Evolutionary conservation across 2,113 vertebrate genomes (phyloP).

Genomic region (Pelusios castaneus): DNA sequence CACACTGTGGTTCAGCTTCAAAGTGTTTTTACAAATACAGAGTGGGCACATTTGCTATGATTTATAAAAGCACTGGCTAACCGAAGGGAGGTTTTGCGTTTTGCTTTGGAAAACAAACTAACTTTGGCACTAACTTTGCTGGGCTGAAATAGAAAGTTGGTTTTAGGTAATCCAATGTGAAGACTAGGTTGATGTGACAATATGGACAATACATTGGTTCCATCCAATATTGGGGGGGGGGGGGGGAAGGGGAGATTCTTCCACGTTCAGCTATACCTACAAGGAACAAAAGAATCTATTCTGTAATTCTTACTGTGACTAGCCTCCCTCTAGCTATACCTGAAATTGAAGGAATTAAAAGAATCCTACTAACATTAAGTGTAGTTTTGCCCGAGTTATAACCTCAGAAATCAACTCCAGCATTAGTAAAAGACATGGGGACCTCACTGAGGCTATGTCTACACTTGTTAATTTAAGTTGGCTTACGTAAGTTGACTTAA

Average conservation of each 20-base stretch:
- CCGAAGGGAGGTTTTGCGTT: neutral
- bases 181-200: neutral
- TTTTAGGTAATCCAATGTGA: neutral
- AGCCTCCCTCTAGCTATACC: neutral
- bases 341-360: neutral
- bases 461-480: too few relatives aligned
- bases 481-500: too few relatives aligned
- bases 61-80: conserved; percentile 36
- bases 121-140: neutral
- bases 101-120: conserved; percentile 35
- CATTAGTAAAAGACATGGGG: neutral
- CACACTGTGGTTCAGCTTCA: conserved; percentile 43
- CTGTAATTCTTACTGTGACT: neutral
- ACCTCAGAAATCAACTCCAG: neutral
- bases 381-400: neutral
- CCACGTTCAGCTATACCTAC: neutral
- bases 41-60: conserved; percentile 62
- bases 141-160: rapidly evolving
- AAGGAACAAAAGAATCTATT: neutral
- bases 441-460: too few relatives aligned
- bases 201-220: neutral
- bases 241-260: neutral
- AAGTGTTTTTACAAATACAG: conserved; percentile 55
- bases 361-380: neutral
- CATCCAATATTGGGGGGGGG: neutral